Evolutionary conservation across 2,888 invertebrate genomes (phyloP), one percentile per base, ranked within the genome.

Genomic region (Archaeoteleia sp.): DNA sequence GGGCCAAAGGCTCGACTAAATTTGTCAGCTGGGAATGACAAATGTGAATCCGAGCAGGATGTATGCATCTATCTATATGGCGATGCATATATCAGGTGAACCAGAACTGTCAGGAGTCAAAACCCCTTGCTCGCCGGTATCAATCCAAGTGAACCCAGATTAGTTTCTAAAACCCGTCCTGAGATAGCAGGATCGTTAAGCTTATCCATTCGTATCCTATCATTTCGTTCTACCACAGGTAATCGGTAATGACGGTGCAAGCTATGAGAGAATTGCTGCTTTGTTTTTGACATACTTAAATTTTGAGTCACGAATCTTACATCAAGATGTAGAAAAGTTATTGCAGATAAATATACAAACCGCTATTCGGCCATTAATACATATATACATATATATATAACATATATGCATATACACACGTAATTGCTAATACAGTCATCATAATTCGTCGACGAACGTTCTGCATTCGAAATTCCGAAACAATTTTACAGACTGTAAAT

Each of bases 151-250:
- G 72, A 65, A 65, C 70, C 71, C 62, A 74, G 78, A 81, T 81
- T 78, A 79, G 75, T 66, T 72, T 70, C 75, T 71, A 76, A 79
- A 78, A 78, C 72, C 79, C 74, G 73, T 75, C 67, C 74, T 42
- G 55, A 77, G 80, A 81, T 81, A 81, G 79, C 75, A 71, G 72
- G 46, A 73, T 69, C 74, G 73, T 77, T 78, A 79, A 78, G 78
- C 77, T 74, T 67, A 70, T 75, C 77, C 74, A 77, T 81, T 75
- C 75, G 78, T 77, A 76, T 20, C 20, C 20, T 74, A 45, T 35
- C 53, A 54, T 71, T 48, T 45, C 34, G 20, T 35, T 1, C 8
- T 27, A 35, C 23, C 14, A 13, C n/a, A 43, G 23, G 25, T 20
- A n/a, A 32, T 20, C 13, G 25, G 25, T 7, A 27, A 39, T 13